Evolutionary conservation across 2,888 invertebrate genomes (phyloP).

Genomic region (Epirrita christyi): DNA sequence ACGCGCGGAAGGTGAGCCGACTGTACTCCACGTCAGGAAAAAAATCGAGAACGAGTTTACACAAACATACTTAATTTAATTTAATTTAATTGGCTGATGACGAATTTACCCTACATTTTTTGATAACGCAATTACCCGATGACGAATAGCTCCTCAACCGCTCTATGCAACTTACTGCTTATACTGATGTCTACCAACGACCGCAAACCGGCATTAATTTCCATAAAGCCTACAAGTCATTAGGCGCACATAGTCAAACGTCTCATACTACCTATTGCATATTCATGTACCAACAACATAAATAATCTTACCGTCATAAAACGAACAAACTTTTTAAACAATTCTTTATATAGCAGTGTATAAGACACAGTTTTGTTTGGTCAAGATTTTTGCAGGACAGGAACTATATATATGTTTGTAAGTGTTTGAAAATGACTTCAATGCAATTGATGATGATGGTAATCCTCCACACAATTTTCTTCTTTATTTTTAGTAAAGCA

Average conservation of each 20-base stretch:
- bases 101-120: too few relatives aligned
- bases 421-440: constrained; percentile 18
- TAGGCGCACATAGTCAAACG: constrained; percentile 64
- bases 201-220: constrained; percentile 65
- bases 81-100: too few relatives aligned
- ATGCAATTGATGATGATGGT: constrained; percentile 49
- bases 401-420: constrained; percentile 4
- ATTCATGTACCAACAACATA: constrained; percentile 54
- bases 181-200: too few relatives aligned
- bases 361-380: background rate
- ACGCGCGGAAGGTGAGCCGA: too few relatives aligned
- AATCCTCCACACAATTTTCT: constrained; percentile 5
- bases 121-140: too few relatives aligned
- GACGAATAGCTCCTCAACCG: too few relatives aligned
- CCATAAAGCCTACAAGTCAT: constrained; percentile 65
- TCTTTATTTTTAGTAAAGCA: background rate
- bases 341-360: background rate
- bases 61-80: too few relatives aligned
- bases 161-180: too few relatives aligned
- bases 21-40: too few relatives aligned
- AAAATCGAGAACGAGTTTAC: too few relatives aligned
- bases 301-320: constrained; percentile 19
- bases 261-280: constrained; percentile 66
- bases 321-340: background rate
- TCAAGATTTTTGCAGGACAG: background rate